Base-by-base conservation (phyloP, 2,888 invertebrate species). In the Poecilobothrus nobilitatus region DNA sequence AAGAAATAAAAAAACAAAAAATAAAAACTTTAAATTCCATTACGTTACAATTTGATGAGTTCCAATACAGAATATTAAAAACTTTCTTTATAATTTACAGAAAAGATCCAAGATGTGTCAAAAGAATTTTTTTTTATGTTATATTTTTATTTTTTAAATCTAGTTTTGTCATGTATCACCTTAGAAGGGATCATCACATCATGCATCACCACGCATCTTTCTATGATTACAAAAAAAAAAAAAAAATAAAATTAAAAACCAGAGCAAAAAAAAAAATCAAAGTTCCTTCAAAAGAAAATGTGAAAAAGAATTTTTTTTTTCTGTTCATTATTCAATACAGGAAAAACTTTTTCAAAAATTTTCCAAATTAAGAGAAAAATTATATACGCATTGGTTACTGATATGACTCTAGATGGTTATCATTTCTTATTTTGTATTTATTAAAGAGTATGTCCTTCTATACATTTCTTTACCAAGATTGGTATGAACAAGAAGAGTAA, bases 361-460 rank as follows among this genome's bases (percentile, higher is more conserved):
- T 53, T 53, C 53, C 53, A 18, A 53, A 53, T 53, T 53, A 12
- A 53, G 53, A 53, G 53, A 53, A 53, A 27, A 53, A 53, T 53
- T 53, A 53, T 53, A 53, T 53, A 53, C 53, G 53, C 53, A 53
- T 53, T 53, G 53, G 53, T 53, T 53, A 53, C 53, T 53, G 53
- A 53, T 53, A 53, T 53, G 53, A 53, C 53, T 53, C 53, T 53
- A 53, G 53, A 53, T 53, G 53, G 53, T 53, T 12, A 53, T 53
- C 53, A 18, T 53, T 53, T 53, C 18, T 53, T 53, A 18, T 53
- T 53, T 53, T 53, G 53, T 53, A 18, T 18, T 53, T 18, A 53
- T 53, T 18, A 18, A 41, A 15, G 15, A 41, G 9, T 41, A 41
- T 41, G 41, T 41, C 9, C 12, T 41, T 8, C 15, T 41, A 41